Percentiles rank a stretch among this genome's conserved stretches.
Evolutionary conservation across 2,888 invertebrate genomes (phyloP).

Genomic region (Nasonovia ribisnigri): DNA sequence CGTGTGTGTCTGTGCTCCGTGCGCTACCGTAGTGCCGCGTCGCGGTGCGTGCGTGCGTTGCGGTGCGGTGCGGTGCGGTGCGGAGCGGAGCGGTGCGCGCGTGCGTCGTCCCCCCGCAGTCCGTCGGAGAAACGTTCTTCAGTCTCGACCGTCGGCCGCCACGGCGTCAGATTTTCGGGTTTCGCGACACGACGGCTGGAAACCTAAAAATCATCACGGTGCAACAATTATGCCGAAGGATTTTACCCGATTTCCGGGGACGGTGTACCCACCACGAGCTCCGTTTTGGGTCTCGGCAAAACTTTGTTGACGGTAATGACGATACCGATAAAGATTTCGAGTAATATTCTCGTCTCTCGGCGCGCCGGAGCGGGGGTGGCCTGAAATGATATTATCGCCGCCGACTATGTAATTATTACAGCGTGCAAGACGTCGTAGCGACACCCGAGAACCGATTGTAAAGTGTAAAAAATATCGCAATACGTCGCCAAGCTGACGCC

Average conservation of each 20-base stretch:
- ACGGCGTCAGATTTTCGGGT: not conserved
- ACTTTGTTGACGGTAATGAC: not conserved
- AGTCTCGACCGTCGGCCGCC: not conserved
- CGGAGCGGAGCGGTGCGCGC: not conserved
- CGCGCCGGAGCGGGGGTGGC: not conserved
- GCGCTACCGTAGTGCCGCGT: not conserved
- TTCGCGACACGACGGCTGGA: not conserved
- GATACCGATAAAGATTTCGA: not conserved
- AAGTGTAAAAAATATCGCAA: not conserved
- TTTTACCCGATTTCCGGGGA: not conserved
- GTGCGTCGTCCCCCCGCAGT: not conserved
- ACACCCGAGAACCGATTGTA: constrained; percentile 27
- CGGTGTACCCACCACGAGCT: not conserved
- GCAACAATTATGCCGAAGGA: not conserved
- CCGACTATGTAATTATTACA: not conserved
- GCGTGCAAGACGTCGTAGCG: not conserved
- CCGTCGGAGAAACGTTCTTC: not conserved
- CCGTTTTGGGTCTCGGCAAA: not conserved
- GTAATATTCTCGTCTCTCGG: not conserved
- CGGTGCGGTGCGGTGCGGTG: not conserved
- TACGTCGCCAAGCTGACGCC: constrained; percentile 46
- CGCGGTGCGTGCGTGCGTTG: not conserved
- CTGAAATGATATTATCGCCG: not conserved
- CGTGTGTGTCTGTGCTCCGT: not conserved
- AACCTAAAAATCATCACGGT: no score